Evolutionary conservation across 2,797 vertebrate species (phyloP), one percentile per base, ranked within the genome.

Genomic region (Synaphobranchus kaupii): DNA sequence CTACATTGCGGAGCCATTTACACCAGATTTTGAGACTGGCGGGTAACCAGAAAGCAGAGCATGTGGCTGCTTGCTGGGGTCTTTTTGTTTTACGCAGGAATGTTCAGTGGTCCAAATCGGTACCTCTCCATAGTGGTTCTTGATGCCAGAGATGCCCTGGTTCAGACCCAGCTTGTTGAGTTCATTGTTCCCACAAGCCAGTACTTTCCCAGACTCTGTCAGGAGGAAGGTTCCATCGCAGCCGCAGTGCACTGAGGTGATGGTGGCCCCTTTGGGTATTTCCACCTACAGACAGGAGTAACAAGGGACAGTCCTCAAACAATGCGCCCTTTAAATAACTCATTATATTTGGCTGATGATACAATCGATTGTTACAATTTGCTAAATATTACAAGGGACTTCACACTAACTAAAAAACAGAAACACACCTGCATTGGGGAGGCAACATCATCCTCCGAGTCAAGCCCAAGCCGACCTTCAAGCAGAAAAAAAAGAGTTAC

Each of bases 181-280:
- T 86, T 99, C 99, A n/a, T 99, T 99, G 94, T 97, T 98, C 89
- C 99, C 99, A 93, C 99, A 99, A 0, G 98, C 98, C 87, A 99
- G 93, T 85, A 99, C 98, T 95, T 98, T 99, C 88, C 99, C 98
- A 9, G 96, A 97, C 89, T 98, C 97, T 0, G 99, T 98, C 90
- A 99, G 93, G 88, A 98, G 97, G 93, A 99, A 99, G 68, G 98
- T 99, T 44, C 98, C 97, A 90, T 99, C 98, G 34, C 96, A 96
- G 90, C 97, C 96, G 91, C 98, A 99, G 6, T 96, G 97, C 88
- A 99, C 98, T 0, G 96, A 97, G 47, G 96, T 95, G 88, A 99
- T 98, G 90, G 92, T 94, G 86, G 98, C 97, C 0, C 97, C 96
- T 92, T 98, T 97, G 0, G 98, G 98, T 92, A 98, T 94, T 90